phyloP scores from a whole-genome alignment of 2,888 invertebrate genomes.

The Lochmaea capreae region DNA sequence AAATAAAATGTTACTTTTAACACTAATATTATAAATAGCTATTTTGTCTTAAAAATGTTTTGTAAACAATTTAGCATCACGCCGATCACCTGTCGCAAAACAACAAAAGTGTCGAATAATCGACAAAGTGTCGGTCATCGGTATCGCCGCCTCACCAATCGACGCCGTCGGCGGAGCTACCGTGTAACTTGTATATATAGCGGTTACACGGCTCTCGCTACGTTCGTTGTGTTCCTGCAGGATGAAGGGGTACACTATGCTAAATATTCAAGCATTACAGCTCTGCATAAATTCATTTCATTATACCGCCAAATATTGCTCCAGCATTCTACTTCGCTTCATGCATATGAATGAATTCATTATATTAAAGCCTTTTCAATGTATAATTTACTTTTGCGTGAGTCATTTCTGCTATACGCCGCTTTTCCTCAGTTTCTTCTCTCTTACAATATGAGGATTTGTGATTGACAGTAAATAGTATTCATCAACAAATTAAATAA shows the following conservation, averaged over 20 bases:
- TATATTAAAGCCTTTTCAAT: conserved; percentile 76
- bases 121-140: not conserved
- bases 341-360: conserved; percentile 76
- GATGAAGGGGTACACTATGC: conserved; percentile 74
- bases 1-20: too few relatives aligned
- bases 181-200: conserved; percentile 11
- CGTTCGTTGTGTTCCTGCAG: conserved; percentile 65
- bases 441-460: conserved; percentile 19
- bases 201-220: conserved; percentile 27
- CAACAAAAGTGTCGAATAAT: not conserved
- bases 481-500: conserved; percentile 2
- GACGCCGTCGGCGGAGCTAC: not conserved
- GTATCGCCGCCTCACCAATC: not conserved
- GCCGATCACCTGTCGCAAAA: not conserved
- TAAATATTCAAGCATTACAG: conserved; percentile 72
- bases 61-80: too few relatives aligned
- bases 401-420: conserved; percentile 69
- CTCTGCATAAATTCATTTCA: conserved; percentile 76
- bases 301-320: conserved; percentile 75
- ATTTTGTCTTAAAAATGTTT: too few relatives aligned
- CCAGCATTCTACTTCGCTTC: conserved; percentile 68
- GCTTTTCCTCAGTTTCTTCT: conserved; percentile 40
- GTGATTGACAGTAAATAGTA: conserved; percentile 26
- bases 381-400: conserved; percentile 77
- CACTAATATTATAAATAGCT: too few relatives aligned